Evolutionary conservation across 2,113 vertebrate species (phyloP).

Genomic region (Daphoenositta chrysoptera): DNA sequence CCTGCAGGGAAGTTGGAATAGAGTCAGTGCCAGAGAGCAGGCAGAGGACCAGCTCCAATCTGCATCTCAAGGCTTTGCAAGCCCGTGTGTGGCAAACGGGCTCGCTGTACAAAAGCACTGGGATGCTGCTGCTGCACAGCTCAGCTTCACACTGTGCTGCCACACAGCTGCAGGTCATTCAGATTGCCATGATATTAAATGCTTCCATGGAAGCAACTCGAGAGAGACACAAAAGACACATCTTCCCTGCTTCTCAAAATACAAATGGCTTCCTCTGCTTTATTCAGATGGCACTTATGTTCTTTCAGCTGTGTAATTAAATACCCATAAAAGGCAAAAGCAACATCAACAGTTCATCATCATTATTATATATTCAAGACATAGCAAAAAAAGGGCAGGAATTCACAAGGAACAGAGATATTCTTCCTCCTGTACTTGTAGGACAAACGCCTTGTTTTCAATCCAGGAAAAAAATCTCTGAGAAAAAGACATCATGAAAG

Average conservation of each 20-base stretch:
- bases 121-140: neutral
- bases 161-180: slow-evolving; percentile 40
- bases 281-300: slow-evolving; percentile 5
- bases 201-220: slow-evolving; percentile 7
- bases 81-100: neutral
- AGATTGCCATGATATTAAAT: neutral
- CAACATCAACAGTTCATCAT: slow-evolving; percentile 14
- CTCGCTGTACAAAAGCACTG: neutral
- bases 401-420: neutral
- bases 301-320: slow-evolving; percentile 47
- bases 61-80: neutral
- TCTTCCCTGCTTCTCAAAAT: slow-evolving; percentile 21
- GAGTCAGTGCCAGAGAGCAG: neutral
- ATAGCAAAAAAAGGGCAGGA: neutral
- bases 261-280: slow-evolving; percentile 40
- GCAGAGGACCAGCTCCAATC: neutral
- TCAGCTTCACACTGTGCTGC: neutral
- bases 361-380: neutral
- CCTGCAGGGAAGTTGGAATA: slow-evolving; percentile 67
- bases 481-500: neutral
- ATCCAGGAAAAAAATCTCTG: neutral
- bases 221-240: neutral
- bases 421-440: neutral
- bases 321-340: slow-evolving; percentile 5
- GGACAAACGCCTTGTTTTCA: neutral